These are phyloP conservation scores for Pristis pectinata DNA, from an alignment of 2,797 vertebrate genomes.

Conservation along the genomic window DNA sequence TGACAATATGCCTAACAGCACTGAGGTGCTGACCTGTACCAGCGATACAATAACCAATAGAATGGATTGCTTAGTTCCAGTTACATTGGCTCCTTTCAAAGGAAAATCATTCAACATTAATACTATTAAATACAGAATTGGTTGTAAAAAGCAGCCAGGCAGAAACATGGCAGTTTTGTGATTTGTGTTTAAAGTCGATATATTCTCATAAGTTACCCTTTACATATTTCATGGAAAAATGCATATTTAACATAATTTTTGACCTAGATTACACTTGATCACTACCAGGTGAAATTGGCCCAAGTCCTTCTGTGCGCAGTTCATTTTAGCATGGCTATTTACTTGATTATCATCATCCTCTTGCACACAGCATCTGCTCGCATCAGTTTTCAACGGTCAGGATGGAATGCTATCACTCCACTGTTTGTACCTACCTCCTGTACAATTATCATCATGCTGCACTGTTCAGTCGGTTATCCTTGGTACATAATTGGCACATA, in stretches of 20 bases:
- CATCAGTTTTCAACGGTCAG: too few relatives aligned
- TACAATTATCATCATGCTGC: too few relatives aligned
- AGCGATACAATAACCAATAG: neutral
- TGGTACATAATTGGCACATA: too few relatives aligned
- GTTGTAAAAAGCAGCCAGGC: neutral
- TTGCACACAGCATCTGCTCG: too few relatives aligned
- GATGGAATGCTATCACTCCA: too few relatives aligned
- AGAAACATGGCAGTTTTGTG: neutral
- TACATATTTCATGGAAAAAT: neutral
- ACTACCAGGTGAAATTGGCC: too few relatives aligned
- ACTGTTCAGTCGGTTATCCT: too few relatives aligned
- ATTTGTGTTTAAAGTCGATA: neutral
- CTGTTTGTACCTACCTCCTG: too few relatives aligned
- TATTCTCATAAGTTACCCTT: neutral
- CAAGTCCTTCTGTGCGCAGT: too few relatives aligned
- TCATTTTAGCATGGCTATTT: too few relatives aligned
- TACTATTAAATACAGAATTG: neutral
- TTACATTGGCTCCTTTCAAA: neutral
- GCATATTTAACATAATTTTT: neutral
- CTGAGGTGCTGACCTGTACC: neutral
- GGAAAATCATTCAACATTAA: neutral
- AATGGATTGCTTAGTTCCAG: neutral
- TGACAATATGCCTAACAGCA: neutral
- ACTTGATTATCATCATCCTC: too few relatives aligned
- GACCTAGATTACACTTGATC: too few relatives aligned